Conservation (phyloP, 2,888 invertebrate genomes). For the Hedychridium roseum region DNA sequence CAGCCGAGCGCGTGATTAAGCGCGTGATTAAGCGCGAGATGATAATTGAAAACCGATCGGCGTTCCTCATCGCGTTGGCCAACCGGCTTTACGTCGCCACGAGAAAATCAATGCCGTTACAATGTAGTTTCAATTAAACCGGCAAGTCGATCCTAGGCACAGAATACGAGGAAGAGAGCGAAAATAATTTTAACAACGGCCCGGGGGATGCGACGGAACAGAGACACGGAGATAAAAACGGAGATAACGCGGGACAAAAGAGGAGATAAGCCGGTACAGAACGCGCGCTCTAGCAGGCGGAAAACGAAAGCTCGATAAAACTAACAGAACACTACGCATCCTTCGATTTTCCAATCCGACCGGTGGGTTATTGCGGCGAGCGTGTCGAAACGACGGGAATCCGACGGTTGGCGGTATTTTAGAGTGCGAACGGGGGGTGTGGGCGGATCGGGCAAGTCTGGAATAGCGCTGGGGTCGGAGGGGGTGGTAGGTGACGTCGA, state of each 20-base stretch:
- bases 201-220: background rate
- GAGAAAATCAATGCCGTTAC: no score
- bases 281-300: background rate
- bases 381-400: constrained; percentile 1
- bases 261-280: background rate
- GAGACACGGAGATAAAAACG: background rate
- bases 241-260: background rate
- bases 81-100: no score
- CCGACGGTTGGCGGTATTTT: background rate
- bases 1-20: background rate
- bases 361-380: background rate
- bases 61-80: no score
- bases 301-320: background rate
- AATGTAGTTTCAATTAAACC: no score
- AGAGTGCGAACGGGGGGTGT: background rate
- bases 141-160: no score
- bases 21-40: constrained; percentile 1
- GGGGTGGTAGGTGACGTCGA: constrained; percentile 18
- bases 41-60: constrained; percentile 3
- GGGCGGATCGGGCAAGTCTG: background rate
- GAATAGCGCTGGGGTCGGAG: constrained; percentile 7
- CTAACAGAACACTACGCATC: no score
- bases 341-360: background rate
- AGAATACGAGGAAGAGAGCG: no score
- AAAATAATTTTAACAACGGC: background rate